phyloP scores from a whole-genome alignment of 1,140 invertebrate genomes.

The Harpegnathos saltator region DNA sequence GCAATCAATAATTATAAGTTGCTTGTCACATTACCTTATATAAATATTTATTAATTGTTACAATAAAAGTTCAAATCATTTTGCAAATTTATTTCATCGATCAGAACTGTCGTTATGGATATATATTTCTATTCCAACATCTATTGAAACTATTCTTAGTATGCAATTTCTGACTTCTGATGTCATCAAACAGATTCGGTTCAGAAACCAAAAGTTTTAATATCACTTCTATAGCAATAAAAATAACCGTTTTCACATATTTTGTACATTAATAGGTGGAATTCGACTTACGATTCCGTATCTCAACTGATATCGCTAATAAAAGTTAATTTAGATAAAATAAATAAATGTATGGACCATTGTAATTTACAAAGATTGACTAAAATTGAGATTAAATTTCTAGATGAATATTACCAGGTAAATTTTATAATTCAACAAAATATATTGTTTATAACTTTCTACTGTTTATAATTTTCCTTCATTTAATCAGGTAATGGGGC shows the following conservation, averaged over 20 bases:
- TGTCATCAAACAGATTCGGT: not conserved
- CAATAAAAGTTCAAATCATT: too few relatives aligned
- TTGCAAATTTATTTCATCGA: not conserved
- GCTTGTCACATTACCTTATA: too few relatives aligned
- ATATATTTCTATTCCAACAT: too few relatives aligned
- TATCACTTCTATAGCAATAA: not conserved
- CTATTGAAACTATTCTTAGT: too few relatives aligned
- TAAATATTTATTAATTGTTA: not conserved
- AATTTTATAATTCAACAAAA: not conserved
- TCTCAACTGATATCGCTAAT: not conserved
- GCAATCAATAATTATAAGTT: not conserved
- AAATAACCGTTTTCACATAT: not conserved
- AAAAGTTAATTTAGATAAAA: not conserved
- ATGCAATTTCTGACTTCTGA: too few relatives aligned
- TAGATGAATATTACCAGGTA: slow-evolving; percentile 31
- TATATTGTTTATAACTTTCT: not conserved
- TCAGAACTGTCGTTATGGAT: too few relatives aligned
- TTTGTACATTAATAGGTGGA: not conserved
- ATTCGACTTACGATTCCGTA: not conserved
- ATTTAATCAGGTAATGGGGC: not conserved
- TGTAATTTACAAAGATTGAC: slow-evolving; percentile 16
- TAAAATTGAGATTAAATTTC: not conserved
- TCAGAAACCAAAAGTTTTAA: not conserved
- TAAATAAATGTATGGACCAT: not conserved
- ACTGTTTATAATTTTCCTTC: not conserved